Percentiles rank a stretch among this genome's conserved stretches.
Evolutionary conservation across 2,797 vertebrate genomes (phyloP).

Genomic region (Botia kubotai): DNA sequence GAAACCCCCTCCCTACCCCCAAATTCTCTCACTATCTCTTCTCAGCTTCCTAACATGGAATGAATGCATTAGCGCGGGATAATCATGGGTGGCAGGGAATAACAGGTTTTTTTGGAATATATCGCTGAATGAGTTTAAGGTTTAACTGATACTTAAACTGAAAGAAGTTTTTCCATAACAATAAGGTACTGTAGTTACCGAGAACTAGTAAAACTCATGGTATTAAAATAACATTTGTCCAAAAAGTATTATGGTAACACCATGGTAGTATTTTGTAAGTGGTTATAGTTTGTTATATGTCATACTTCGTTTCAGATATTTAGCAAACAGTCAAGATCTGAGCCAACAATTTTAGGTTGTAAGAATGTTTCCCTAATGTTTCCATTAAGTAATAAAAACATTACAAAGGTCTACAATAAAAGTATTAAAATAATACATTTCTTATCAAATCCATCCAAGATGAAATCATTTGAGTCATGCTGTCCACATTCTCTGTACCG

Average conservation of each 20-base stretch:
- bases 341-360: too few species aligned
- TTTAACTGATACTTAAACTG: not conserved
- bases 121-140: not conserved
- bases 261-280: not conserved
- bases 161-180: too few species aligned
- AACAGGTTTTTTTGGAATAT: not conserved
- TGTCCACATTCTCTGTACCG: too few species aligned
- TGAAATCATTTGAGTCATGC: too few species aligned
- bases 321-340: too few species aligned
- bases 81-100: not conserved
- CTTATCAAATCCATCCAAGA: too few species aligned
- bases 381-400: too few species aligned
- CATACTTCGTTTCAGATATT: conserved; percentile 59
- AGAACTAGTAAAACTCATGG: not conserved
- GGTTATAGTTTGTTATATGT: not conserved
- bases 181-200: too few species aligned
- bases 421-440: too few species aligned
- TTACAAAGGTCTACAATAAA: too few species aligned
- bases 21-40: conserved; percentile 33
- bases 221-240: not conserved
- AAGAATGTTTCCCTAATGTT: too few species aligned
- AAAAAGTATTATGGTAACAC: not conserved
- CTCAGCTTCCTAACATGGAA: conserved; percentile 6
- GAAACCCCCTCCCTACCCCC: conserved; percentile 52
- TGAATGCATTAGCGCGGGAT: not conserved